Conservation (phyloP, 2,797 vertebrate genomes). For the Falco peregrinus region DNA sequence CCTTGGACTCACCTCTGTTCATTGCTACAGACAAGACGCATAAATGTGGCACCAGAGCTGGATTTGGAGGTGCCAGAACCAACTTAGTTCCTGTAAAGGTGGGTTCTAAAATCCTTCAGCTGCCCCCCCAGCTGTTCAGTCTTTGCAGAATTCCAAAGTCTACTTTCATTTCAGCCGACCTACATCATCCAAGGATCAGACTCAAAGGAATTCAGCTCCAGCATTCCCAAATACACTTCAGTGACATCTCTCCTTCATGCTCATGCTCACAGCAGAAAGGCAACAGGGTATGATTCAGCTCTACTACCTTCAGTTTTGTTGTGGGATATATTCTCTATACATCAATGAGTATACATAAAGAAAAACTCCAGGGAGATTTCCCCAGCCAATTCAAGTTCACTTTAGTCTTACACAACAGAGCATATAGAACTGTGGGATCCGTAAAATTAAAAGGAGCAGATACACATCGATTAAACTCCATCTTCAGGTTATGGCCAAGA, state of each 20-base stretch:
- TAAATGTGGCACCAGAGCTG: fast-evolving
- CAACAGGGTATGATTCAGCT: neutral
- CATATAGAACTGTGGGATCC: neutral
- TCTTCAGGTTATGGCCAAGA: neutral
- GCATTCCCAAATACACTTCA: fast-evolving
- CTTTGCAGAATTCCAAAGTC: neutral
- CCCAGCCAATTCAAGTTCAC: neutral
- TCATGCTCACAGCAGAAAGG: neutral
- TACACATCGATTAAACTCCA: conserved; percentile 9
- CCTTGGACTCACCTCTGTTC: neutral
- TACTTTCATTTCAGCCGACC: neutral
- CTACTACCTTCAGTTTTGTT: neutral
- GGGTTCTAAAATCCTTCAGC: neutral
- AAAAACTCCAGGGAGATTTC: neutral
- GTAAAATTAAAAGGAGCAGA: conserved; percentile 17
- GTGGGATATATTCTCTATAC: neutral
- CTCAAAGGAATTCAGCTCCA: neutral
- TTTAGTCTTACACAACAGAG: neutral
- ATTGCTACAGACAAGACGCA: neutral
- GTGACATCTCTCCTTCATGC: neutral
- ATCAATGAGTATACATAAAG: neutral
- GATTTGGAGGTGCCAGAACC: neutral
- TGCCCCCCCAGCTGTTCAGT: neutral
- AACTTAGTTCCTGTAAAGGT: neutral
- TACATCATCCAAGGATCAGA: neutral